Base-by-base conservation (phyloP, 2,888 invertebrate species). In the Drosophila paramelanica region DNA sequence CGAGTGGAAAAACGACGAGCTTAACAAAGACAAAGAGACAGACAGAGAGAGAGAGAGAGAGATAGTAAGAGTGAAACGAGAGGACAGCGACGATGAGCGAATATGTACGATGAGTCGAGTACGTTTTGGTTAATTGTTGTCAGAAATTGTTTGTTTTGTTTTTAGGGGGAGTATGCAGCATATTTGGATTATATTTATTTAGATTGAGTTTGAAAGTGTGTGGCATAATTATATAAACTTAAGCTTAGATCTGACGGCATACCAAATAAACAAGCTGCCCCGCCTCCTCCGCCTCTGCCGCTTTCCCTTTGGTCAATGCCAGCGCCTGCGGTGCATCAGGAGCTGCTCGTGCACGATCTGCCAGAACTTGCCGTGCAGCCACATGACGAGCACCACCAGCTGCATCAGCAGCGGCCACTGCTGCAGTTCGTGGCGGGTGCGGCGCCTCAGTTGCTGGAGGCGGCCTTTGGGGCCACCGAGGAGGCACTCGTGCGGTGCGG, bases 391-490 rank as follows among this genome's bases (percentile, higher is more conserved):
- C 61, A 90, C 74, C 53, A 91, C 79, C 72, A 92, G 70, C 73
- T 91, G 90, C 79, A 91, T 88, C 50, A 92, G 89, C 75, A 91
- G 80, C 69, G 92, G 92, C 88, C 92, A 90, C 74, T 92, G 90
- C 43, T 89, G 81, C 13, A 91, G 80, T 58, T 91, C 91, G 76
- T 88, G 85, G 41, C 87, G 82, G 11, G 89, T 90, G 65, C 91
- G 86, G 20, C 88, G 85, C 67, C 86, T 90, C 64, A 91, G 67
- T 53, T 89, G 85, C 62, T 85, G 89, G n/a, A 80, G 57, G 5
- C 83, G 78, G 11, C 67, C 67, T 13, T 68, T 73, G 14, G 76
- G 42, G 17, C 73, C 67, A 1, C 67, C 67, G 11, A 66, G 60
- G 10, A 71, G 69, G 42, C 71, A 73, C 11, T 52, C 60, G 62